Conservation (phyloP, 2,113 vertebrate species). For the Micromys minutus region DNA sequence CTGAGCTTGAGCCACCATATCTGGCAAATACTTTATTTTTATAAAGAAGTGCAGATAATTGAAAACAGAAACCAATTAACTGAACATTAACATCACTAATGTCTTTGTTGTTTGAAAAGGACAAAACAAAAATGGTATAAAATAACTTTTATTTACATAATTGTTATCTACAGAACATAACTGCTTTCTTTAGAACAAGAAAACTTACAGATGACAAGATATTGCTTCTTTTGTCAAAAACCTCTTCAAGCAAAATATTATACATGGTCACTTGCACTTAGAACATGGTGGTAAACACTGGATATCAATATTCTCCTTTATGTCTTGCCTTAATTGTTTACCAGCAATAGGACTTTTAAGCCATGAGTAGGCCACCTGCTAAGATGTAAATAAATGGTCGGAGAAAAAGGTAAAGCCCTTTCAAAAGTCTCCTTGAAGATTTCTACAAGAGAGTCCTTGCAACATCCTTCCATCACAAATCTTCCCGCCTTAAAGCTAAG, state of each 20-base stretch:
- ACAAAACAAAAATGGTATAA: conserved; percentile 78
- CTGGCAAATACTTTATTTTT: background rate
- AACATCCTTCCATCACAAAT: conserved; percentile 45
- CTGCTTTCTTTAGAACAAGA: conserved; percentile 83
- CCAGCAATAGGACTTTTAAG: conserved; percentile 42
- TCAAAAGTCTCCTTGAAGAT: conserved; percentile 64
- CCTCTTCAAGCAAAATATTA: conserved; percentile 65
- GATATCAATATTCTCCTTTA: conserved; percentile 59
- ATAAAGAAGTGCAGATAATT: background rate
- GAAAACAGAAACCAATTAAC: conserved; percentile 14
- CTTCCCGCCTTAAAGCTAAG: conserved; percentile 66
- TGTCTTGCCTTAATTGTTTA: conserved; percentile 68
- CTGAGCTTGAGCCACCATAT: no score
- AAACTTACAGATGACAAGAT: conserved; percentile 72
- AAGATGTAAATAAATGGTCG: conserved; percentile 32
- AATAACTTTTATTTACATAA: conserved; percentile 88
- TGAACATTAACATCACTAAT: background rate
- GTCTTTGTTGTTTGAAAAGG: conserved; percentile 6
- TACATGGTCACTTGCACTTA: conserved; percentile 47
- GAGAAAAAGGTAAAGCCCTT: conserved; percentile 79
- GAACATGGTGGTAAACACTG: conserved; percentile 50
- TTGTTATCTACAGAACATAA: conserved; percentile 80
- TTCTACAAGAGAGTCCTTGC: conserved; percentile 59
- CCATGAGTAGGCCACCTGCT: conserved; percentile 21
- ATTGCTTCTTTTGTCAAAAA: conserved; percentile 68